phyloP scores from a whole-genome alignment of 2,888 invertebrate genomes.

The Andrena dorsata region DNA sequence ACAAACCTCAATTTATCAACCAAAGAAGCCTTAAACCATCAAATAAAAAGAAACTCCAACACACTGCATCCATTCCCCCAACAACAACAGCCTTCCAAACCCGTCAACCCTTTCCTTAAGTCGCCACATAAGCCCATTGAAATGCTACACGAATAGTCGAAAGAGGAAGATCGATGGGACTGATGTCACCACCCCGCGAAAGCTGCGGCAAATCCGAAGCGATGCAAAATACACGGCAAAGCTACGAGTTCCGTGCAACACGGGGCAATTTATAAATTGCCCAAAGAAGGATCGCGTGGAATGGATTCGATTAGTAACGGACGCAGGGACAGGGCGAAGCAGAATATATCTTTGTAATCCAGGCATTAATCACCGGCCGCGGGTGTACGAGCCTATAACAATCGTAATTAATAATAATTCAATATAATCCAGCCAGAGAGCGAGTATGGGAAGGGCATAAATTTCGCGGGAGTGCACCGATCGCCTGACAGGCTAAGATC shows the following conservation, averaged over 20 bases:
- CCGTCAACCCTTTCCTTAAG: too few relatives aligned
- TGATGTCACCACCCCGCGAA: not conserved
- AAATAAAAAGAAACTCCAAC: too few relatives aligned
- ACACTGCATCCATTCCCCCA: too few relatives aligned
- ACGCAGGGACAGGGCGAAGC: not conserved
- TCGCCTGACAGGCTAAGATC: conserved; percentile 38
- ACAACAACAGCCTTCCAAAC: too few relatives aligned
- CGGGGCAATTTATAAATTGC: conserved; percentile 19
- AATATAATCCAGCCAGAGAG: conserved; percentile 29
- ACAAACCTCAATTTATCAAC: too few relatives aligned
- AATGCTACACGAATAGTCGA: too few relatives aligned
- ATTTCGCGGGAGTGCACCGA: conserved; percentile 45
- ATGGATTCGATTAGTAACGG: not conserved
- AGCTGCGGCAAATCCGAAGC: not conserved
- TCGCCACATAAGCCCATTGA: too few relatives aligned
- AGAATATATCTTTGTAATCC: conserved; percentile 24
- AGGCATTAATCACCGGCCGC: conserved; percentile 32
- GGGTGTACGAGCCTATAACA: conserved; percentile 16
- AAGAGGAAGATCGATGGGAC: not conserved
- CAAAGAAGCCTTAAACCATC: too few relatives aligned
- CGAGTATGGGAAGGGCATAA: conserved; percentile 42
- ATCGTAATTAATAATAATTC: conserved; percentile 63
- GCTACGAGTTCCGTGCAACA: not conserved
- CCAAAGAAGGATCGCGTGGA: not conserved
- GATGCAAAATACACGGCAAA: not conserved